These are phyloP conservation scores for Himantopus leucocephalus DNA, from an alignment of 2,113 vertebrate species.

Conservation along the genomic window DNA sequence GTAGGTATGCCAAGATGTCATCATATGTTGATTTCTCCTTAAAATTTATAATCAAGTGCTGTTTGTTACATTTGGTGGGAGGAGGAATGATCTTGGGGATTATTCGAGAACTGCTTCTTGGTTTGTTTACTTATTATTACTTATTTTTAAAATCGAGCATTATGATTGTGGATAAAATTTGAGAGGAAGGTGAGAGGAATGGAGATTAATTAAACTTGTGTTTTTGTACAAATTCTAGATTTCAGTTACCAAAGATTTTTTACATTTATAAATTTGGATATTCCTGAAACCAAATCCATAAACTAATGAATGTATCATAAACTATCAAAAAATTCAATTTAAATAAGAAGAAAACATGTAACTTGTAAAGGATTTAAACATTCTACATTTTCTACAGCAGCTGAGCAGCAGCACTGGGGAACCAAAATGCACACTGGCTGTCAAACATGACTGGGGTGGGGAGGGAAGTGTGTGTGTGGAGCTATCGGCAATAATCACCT, in stretches of 20 bases:
- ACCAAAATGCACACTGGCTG: not conserved
- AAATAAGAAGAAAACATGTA: not conserved
- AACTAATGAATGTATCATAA: not conserved
- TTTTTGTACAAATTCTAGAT: not conserved
- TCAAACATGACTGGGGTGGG: not conserved
- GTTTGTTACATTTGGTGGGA: conserved; percentile 57
- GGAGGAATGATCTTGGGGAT: conserved; percentile 15
- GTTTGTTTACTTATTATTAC: not conserved
- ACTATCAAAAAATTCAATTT: not conserved
- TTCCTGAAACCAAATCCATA: not conserved
- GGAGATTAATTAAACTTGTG: not conserved
- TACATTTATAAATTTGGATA: not conserved
- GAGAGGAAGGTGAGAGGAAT: conserved; percentile 8
- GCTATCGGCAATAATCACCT: not conserved
- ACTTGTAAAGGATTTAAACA: not conserved
- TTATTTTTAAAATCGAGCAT: not conserved
- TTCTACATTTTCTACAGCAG: not conserved
- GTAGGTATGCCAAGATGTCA: conserved; percentile 23
- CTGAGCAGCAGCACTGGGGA: not conserved
- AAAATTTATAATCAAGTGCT: conserved; percentile 60
- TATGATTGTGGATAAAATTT: conserved; percentile 11
- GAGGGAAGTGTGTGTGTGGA: not conserved
- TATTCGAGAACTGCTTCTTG: not conserved
- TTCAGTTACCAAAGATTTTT: not conserved
- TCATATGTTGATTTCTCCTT: conserved; percentile 61